Base-by-base conservation (phyloP, 1,140 invertebrate genomes). In the Pseudomyrmex cubaensis region DNA sequence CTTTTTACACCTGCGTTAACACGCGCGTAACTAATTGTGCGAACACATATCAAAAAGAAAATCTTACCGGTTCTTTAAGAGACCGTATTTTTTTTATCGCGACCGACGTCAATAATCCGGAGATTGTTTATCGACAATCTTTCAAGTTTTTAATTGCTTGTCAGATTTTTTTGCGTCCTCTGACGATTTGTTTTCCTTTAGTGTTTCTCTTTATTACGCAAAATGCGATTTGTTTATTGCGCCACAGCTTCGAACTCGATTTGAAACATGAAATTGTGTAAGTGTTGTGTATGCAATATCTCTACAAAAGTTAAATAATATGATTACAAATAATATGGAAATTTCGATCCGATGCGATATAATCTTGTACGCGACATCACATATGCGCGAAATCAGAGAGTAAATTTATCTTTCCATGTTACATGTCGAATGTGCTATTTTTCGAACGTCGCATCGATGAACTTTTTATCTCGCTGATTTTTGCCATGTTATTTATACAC, bases 11-110 rank as follows among this genome's bases (percentile, higher is more conserved):
- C 50, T 69, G 52, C 35, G 67, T 77, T 67, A 77, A 77, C 22
- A 63, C 48, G 64, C 61, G 57, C 25, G 35, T 35, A 35, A 15
- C 62, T 67, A 85, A 69, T 50, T 25, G 75, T 17, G 78, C 12
- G 46, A 59, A 85, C 78, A 7, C 35, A 66, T 52, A 78, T 86
- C 83, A 86, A 85, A 66, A 52, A 78, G 64, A 78, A 78, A 72
- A 80, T 70, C 76, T 70, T 72, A 70, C 59, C 56, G 54, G 35
- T 80, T 59, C 76, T 80, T 72, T 80, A 80, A 70, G 66, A 50
- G 57, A 17, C 20, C 3, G 13, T 70, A 35, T 12, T 20, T 35
- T 35, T 13, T 59, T 10, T 48, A 50, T 35, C 56, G 66, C 22
- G 44, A 54, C 20, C 35, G 25, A 15, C 35, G 13, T 17, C 66